These are phyloP conservation scores for Ptilorrhoa leucosticta DNA, from an alignment of 2,113 vertebrate species.

Conservation along the genomic window DNA sequence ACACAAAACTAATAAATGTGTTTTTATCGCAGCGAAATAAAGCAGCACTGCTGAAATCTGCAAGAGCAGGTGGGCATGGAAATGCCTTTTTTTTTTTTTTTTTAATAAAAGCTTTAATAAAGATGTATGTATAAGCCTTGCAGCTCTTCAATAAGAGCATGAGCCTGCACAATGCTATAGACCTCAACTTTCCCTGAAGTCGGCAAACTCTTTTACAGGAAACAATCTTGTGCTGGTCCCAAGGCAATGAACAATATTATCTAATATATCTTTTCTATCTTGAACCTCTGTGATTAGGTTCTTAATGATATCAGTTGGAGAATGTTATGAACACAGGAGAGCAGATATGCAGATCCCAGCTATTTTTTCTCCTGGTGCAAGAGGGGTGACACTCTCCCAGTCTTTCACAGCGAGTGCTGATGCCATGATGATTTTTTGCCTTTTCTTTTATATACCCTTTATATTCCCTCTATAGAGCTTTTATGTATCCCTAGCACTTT, in stretches of 20 bases:
- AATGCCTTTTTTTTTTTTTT: neutral
- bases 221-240: neutral
- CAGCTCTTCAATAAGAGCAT: neutral
- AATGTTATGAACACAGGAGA: neutral
- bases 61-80: neutral
- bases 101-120: slow-evolving; percentile 32
- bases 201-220: neutral
- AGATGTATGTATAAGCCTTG: neutral
- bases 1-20: neutral
- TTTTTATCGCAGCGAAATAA: neutral
- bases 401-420: fast-evolving
- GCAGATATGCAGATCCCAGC: neutral
- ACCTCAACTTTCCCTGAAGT: neutral
- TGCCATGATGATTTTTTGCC: no score
- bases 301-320: neutral
- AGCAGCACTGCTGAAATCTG: neutral
- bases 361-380: neutral
- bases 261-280: neutral
- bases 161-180: neutral
- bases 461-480: no score
- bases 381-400: neutral
- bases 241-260: neutral
- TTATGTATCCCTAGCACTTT: no score
- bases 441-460: no score
- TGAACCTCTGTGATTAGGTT: neutral